Conservation (phyloP, 2,888 invertebrate genomes). For the Liopterus haemorrhoidalis region DNA sequence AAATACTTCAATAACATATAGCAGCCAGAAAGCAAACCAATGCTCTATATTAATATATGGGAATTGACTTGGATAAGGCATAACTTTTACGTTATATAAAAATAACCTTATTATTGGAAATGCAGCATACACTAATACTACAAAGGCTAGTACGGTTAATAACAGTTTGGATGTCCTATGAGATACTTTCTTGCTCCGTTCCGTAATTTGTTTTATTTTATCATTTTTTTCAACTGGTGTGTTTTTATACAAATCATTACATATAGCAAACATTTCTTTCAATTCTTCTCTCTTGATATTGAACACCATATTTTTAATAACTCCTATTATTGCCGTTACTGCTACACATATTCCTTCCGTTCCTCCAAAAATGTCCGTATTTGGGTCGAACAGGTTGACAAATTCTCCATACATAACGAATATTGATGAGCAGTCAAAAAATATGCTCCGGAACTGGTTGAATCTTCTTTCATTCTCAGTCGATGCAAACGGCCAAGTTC, state of each 20-base stretch:
- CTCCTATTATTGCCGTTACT: background rate
- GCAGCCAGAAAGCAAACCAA: background rate
- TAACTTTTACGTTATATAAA: background rate
- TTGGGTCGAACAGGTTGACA: background rate
- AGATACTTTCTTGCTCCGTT: background rate
- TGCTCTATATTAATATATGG: conserved; percentile 4
- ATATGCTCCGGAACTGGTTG: background rate
- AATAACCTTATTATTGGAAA: background rate
- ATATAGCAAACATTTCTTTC: background rate
- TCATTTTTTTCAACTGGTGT: background rate
- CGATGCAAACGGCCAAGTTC: conserved; percentile 8
- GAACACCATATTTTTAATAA: background rate
- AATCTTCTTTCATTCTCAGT: background rate
- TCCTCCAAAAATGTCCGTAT: background rate
- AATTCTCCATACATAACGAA: background rate
- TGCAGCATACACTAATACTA: too few relatives aligned
- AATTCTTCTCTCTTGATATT: background rate
- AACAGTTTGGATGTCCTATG: background rate
- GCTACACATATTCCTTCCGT: background rate
- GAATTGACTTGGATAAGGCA: conserved; percentile 2
- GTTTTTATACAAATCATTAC: conserved; percentile 1
- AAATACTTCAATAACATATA: conserved; percentile 5
- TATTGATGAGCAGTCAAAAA: background rate
- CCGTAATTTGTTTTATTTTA: background rate
- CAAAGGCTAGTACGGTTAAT: too few relatives aligned